phyloP scores from a whole-genome alignment of 1,140 invertebrate species.

The Zelostemma sp. region DNA sequence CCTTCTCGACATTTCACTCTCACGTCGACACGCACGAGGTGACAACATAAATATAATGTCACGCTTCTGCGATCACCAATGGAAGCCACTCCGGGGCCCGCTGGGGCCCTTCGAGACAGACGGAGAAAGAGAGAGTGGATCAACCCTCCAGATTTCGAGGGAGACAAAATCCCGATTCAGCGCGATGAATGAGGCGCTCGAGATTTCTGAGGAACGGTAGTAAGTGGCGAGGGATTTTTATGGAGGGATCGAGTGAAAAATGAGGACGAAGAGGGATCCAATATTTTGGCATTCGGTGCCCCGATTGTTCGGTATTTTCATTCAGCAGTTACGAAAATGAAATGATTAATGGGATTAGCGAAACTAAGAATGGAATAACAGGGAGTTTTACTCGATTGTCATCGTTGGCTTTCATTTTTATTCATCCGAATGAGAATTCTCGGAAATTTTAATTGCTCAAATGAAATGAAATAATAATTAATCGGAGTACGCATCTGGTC shows the following conservation, averaged over 20 bases:
- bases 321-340: neutral
- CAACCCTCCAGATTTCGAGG: slow-evolving; percentile 20
- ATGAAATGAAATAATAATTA: neutral
- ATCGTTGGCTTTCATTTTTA: no score
- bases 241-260: slow-evolving; percentile 60
- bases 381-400: no score
- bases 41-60: slow-evolving; percentile 71
- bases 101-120: slow-evolving; percentile 19
- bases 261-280: slow-evolving; percentile 53
- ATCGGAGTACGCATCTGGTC: neutral
- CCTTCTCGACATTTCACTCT: slow-evolving; percentile 33
- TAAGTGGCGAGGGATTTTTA: slow-evolving; percentile 43
- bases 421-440: no score
- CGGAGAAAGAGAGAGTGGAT: no score
- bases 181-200: slow-evolving; percentile 13
- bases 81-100: slow-evolving; percentile 23
- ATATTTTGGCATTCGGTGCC: slow-evolving; percentile 61
- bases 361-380: slow-evolving; percentile 11
- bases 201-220: slow-evolving; percentile 13
- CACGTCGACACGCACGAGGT: slow-evolving; percentile 63
- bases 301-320: slow-evolving; percentile 14
- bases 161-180: slow-evolving; percentile 41
- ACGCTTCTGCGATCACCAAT: slow-evolving; percentile 66
- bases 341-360: slow-evolving; percentile 18
- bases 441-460: no score